A percentile compares a stretch with the other conserved stretches of the same genome.
Evolutionary conservation across 2,888 invertebrate species (phyloP).

Genomic region (Encarsia formosa): DNA sequence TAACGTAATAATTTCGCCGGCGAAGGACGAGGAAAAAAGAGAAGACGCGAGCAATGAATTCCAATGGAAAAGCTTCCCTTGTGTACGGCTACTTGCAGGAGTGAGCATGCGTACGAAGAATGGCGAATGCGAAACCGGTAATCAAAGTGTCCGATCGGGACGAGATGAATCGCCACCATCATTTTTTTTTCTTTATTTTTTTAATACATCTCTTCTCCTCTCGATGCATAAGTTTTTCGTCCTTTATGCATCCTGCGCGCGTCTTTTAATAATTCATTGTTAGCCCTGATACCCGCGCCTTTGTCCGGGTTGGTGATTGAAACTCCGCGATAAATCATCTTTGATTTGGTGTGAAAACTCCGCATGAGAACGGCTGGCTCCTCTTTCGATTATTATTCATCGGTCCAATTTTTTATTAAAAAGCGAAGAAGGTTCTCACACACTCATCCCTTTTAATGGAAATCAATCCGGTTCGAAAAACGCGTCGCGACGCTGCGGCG

Average conservation of each 20-base stretch:
- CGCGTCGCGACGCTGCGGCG: constrained; percentile 19
- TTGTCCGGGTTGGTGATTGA: no score
- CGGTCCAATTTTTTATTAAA: no score
- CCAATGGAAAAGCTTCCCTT: constrained; percentile 13
- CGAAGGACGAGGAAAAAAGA: constrained; percentile 8
- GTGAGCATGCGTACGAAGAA: constrained; percentile 29
- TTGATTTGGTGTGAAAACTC: no score
- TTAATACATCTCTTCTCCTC: not conserved
- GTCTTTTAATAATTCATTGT: no score
- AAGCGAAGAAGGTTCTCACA: no score
- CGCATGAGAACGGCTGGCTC: no score
- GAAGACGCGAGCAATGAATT: constrained; percentile 1
- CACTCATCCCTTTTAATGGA: constrained; percentile 35
- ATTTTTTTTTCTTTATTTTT: constrained; percentile 14
- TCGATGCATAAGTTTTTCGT: no score
- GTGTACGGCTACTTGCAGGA: no score
- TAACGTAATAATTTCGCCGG: not conserved
- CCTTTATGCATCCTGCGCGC: no score
- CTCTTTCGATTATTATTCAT: no score
- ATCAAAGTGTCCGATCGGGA: constrained; percentile 47
- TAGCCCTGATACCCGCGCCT: no score
- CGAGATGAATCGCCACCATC: constrained; percentile 42
- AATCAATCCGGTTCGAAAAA: constrained; percentile 37
- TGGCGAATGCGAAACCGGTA: constrained; percentile 44
- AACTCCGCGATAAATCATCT: no score